phyloP scores from a whole-genome alignment of 2,888 invertebrate genomes.

The Macrophya annulata region DNA sequence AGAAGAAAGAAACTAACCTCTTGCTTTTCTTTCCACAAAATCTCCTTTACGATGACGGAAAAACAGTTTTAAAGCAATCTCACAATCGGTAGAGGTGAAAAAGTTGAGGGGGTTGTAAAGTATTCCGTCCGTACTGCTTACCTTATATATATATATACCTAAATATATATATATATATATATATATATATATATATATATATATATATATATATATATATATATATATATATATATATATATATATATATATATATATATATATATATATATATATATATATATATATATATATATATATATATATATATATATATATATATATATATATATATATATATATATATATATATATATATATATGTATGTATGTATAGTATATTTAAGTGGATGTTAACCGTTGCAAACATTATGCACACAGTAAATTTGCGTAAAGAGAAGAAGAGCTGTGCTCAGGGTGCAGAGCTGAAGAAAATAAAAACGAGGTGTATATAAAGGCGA shows the following conservation, averaged over 20 bases:
- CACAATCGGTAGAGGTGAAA: slow-evolving; percentile 16
- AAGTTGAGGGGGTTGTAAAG: slow-evolving; percentile 3
- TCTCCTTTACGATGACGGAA: neutral
- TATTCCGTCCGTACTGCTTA: slow-evolving; percentile 3
- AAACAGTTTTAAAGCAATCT: slow-evolving; percentile 12
- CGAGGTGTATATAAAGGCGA: neutral
- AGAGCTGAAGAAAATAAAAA: neutral
- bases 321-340: neutral
- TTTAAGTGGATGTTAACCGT: slow-evolving; percentile 34
- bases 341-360: neutral
- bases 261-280: neutral
- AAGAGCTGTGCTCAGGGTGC: neutral
- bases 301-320: neutral
- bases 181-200: neutral
- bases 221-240: neutral
- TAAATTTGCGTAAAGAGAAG: neutral
- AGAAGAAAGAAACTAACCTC: neutral
- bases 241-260: neutral
- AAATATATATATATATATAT: neutral
- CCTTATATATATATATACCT: too few species aligned
- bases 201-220: neutral
- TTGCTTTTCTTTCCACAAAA: slow-evolving; percentile 6
- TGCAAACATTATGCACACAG: neutral
- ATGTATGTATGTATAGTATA: neutral
- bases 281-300: neutral